Evolutionary conservation across 2,888 invertebrate genomes (phyloP), one percentile per base, ranked within the genome.

Genomic region (Limenitis camilla): DNA sequence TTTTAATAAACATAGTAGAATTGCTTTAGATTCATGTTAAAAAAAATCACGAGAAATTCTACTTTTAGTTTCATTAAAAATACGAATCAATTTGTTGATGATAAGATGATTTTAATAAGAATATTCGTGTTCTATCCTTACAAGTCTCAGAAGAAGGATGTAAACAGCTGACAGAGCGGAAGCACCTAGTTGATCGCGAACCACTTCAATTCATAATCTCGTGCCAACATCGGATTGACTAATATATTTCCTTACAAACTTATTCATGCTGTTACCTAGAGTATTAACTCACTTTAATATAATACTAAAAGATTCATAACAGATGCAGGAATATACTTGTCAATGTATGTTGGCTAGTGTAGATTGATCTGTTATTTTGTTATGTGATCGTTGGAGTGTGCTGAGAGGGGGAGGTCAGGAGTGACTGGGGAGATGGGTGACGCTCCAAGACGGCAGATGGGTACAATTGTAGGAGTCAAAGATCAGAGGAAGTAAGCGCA

Each of bases 151-250:
- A 32, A 48, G 40, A 49, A 56, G 46, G 47, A 58, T 55, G 49
- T 49, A 70, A 80, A 79, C 83, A 82, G 81, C 80, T 81, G 81
- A 78, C 61, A 64, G 68, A 73, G 71, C 86, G 86, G 86, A 86
- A 85, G 74, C 78, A 71, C 72, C 81, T 80, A 76, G 83, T 85
- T 86, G 82, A 83, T 83, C 82, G 79, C 84, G 78, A 82, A 85
- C 83, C 85, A 84, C 83, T 84, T 80, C 82, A 82, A 79, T 78
- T 82, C 80, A 82, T 83, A 82, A 81, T 81, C 81, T 81, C 78
- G 76, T 80, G 77, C 81, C 81, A 81, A 81, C 81, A 82, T 72
- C 70, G 75, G 79, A 83, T 86, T 84, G 82, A 81, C 78, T 85
- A 83, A 83, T 76, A 77, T 72, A 74, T 74, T 77, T 76, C 68